A percentile compares a stretch with the other conserved stretches of the same genome.
Evolutionary conservation across 2,113 vertebrate species (phyloP).

Genomic region (Isichthys henryi): DNA sequence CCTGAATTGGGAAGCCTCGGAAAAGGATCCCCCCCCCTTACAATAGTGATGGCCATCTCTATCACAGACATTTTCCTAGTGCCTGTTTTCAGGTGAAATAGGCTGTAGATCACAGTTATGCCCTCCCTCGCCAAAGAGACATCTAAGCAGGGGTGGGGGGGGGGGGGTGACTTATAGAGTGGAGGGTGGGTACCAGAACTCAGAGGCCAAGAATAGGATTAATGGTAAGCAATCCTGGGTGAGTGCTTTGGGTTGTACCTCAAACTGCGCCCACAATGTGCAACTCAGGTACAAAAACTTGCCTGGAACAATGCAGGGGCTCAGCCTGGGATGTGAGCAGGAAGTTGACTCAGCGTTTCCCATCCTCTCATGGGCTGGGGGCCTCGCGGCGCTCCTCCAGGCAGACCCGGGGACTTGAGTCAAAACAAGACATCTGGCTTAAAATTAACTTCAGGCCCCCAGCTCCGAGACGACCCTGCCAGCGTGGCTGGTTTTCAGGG

Average conservation of each 20-base stretch:
- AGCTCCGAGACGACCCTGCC: not conserved
- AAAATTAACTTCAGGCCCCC: not conserved
- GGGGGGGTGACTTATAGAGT: not conserved
- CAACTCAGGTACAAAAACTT: not conserved
- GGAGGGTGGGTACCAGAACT: not conserved
- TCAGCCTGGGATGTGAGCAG: not conserved
- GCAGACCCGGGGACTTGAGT: not conserved
- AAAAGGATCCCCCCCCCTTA: not conserved
- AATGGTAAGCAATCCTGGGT: not conserved
- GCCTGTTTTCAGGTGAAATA: not conserved
- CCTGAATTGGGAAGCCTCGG: not conserved
- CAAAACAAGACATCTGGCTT: constrained; percentile 9
- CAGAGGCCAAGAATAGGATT: not conserved
- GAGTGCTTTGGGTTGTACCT: not conserved
- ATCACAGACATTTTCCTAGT: not conserved
- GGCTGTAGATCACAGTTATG: not conserved
- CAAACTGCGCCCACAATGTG: not conserved
- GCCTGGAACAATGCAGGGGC: not conserved
- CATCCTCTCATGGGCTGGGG: not conserved
- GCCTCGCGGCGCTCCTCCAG: not conserved
- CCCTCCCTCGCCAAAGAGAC: not conserved
- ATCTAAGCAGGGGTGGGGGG: not conserved
- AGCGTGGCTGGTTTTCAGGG: not conserved
- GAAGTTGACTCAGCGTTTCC: constrained; percentile 1
- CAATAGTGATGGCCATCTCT: not conserved